These are phyloP conservation scores for Leucoraja erinaceus DNA, from an alignment of 2,113 vertebrate genomes.

Conservation along the genomic window DNA sequence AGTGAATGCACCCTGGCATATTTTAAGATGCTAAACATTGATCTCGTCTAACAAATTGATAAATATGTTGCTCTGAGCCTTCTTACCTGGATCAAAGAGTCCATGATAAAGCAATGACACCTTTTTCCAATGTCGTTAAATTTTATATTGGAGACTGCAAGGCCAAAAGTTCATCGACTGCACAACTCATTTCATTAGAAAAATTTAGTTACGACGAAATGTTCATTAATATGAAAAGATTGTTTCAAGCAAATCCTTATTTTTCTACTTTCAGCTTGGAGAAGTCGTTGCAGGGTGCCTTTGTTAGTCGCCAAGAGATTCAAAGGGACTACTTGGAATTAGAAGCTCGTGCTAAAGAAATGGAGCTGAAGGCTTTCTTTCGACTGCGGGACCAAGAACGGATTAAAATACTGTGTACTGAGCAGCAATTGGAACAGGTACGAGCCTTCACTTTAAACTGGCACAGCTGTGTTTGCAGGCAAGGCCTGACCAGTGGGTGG, in stretches of 20 bases:
- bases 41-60: too few relatives aligned
- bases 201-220: neutral
- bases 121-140: neutral
- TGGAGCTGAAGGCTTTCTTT: slow-evolving; percentile 18
- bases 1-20: too few relatives aligned
- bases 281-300: neutral
- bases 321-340: neutral
- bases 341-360: neutral
- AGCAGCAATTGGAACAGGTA: slow-evolving; percentile 19
- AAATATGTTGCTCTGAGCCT: too few relatives aligned
- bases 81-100: neutral
- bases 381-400: slow-evolving; percentile 28
- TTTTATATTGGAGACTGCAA: neutral
- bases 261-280: neutral
- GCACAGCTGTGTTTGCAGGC: neutral
- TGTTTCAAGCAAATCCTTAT: neutral
- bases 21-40: neutral
- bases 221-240: neutral
- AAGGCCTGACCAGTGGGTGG: neutral
- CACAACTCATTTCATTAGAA: neutral
- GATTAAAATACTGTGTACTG: slow-evolving; percentile 21
- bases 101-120: neutral
- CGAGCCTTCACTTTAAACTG: neutral
- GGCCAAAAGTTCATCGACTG: neutral
- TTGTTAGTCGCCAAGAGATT: neutral